phyloP scores from a whole-genome alignment of 30 jellyfish, hydroid and myxozoan species.

The Aurelia aurita region DNA sequence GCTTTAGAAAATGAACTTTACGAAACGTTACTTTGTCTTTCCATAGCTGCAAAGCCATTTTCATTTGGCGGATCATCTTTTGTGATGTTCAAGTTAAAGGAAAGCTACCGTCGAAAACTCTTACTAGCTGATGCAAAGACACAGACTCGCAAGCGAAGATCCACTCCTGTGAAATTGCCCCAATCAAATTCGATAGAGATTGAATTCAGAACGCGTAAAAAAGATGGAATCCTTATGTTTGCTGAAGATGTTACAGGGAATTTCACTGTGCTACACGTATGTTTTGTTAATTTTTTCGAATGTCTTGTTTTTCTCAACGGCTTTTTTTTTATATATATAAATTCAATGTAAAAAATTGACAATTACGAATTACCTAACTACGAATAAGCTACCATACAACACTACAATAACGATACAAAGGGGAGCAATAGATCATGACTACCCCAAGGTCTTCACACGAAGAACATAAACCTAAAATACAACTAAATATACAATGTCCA shows the following conservation, averaged over 20 bases:
- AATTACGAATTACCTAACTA: too few relatives aligned
- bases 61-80: conserved; percentile 77
- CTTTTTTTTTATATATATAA: too few relatives aligned
- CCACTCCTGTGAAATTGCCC: conserved; percentile 3
- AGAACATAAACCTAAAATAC: too few relatives aligned
- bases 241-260: conserved; percentile 58
- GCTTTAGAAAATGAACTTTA: neutral
- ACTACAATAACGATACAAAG: too few relatives aligned
- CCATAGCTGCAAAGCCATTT: conserved; percentile 66
- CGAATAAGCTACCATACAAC: too few relatives aligned
- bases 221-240: conserved; percentile 63
- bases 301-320: neutral
- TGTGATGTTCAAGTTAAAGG: conserved; percentile 55
- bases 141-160: conserved; percentile 43
- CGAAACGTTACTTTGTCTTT: too few relatives aligned
- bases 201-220: conserved; percentile 75
- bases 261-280: conserved; percentile 65
- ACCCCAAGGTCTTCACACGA: too few relatives aligned
- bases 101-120: conserved; percentile 67
- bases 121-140: conserved; percentile 40
- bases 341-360: too few relatives aligned
- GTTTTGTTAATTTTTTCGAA: neutral
- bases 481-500: too few relatives aligned
- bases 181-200: conserved; percentile 27
- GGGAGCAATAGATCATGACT: too few relatives aligned